phyloP scores from a whole-genome alignment of 2,888 invertebrate species.

The Dascillus cervinus region DNA sequence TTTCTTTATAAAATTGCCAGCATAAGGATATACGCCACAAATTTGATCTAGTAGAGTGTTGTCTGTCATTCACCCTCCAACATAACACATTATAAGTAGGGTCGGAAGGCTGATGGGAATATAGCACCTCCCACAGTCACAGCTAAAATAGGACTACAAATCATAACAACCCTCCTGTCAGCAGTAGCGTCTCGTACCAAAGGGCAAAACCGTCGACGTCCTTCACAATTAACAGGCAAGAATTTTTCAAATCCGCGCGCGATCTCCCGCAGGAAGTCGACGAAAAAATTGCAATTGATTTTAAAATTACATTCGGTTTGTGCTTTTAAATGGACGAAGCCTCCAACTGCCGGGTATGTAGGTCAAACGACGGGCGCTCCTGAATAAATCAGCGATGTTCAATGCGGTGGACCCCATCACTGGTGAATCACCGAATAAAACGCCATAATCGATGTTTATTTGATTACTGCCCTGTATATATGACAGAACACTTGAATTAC shows the following conservation, averaged over 20 bases:
- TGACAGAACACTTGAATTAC: neutral
- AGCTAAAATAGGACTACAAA: conserved; percentile 35
- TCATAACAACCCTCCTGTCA: conserved; percentile 34
- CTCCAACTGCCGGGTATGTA: too few species aligned
- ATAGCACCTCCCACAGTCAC: conserved; percentile 33
- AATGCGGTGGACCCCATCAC: conserved; percentile 17
- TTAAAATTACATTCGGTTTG: too few species aligned
- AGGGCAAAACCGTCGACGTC: too few species aligned
- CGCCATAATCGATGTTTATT: conserved; percentile 25
- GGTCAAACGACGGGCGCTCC: conserved; percentile 7
- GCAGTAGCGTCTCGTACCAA: conserved; percentile 26
- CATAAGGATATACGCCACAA: conserved; percentile 18
- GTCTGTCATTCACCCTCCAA: conserved; percentile 28
- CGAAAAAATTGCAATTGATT: too few species aligned
- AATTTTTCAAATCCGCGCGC: too few species aligned
- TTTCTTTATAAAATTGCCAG: conserved; percentile 13
- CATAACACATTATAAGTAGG: conserved; percentile 24
- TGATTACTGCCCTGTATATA: conserved; percentile 18
- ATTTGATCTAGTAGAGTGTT: conserved; percentile 20
- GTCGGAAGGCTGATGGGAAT: conserved; percentile 29
- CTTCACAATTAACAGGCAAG: too few species aligned
- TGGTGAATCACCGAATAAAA: conserved; percentile 23
- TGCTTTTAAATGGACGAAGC: too few species aligned
- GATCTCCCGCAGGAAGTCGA: too few species aligned
- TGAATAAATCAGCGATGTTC: conserved; percentile 13